Conservation (phyloP, 2,888 invertebrate species). For the Tenthredo amoena region DNA sequence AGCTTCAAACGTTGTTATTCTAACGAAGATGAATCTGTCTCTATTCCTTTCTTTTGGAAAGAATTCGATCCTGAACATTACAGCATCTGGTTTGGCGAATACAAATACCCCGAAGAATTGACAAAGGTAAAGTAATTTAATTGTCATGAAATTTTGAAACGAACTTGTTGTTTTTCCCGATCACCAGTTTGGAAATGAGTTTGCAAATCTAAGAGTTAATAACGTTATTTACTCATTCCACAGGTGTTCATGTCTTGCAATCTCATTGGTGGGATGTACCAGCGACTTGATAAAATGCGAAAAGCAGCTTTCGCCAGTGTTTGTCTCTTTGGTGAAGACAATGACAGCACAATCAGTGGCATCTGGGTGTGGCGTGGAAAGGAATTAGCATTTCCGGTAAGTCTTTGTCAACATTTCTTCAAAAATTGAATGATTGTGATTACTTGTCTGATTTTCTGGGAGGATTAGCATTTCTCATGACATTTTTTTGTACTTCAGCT, state of each 20-base stretch:
- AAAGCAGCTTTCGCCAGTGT: constrained; percentile 97
- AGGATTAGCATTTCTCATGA: background rate
- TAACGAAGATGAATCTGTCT: constrained; percentile 95
- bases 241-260: constrained; percentile 98
- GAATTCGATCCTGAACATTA: constrained; percentile 98
- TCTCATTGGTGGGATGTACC: constrained; percentile 98
- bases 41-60: constrained; percentile 98
- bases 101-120: constrained; percentile 96
- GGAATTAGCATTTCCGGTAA: constrained; percentile 91
- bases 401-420: constrained; percentile 58
- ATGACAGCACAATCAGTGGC: constrained; percentile 95
- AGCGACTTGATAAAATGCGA: constrained; percentile 98
- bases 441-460: background rate
- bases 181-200: background rate
- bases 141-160: background rate
- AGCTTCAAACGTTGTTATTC: constrained; percentile 98
- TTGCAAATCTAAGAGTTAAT: background rate
- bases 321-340: constrained; percentile 95
- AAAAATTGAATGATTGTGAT: background rate
- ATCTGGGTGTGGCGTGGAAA: constrained; percentile 99
- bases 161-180: background rate
- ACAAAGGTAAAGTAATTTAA: constrained; percentile 80
- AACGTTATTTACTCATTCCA: constrained; percentile 30
- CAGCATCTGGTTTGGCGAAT: constrained; percentile 98
- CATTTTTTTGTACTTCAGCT: constrained; percentile 80